A percentile compares a stretch with the other conserved stretches of the same genome.
phyloP scores from a whole-genome alignment of 2,113 vertebrate genomes.

The Pangasianodon gigas region DNA sequence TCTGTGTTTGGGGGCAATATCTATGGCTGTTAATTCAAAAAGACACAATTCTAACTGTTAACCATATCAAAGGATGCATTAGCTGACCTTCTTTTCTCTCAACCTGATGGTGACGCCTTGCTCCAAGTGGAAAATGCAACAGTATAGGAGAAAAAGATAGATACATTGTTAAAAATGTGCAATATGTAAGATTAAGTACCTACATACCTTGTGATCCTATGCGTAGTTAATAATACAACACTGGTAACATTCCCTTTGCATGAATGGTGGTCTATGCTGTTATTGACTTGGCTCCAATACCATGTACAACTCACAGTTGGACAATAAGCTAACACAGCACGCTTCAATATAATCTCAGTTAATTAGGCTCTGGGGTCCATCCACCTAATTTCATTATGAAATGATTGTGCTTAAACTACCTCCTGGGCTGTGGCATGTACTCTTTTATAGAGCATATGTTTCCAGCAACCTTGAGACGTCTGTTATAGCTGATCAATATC shows the following conservation, averaged over 20 bases:
- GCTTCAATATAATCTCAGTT: conserved; percentile 62
- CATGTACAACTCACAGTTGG: conserved; percentile 49
- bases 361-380: conserved; percentile 67
- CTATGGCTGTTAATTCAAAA: neutral
- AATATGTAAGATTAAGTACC: neutral
- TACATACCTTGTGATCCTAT: neutral
- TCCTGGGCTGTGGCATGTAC: conserved; percentile 50
- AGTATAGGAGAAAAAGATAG: neutral
- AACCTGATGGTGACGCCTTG: neutral
- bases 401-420: conserved; percentile 52
- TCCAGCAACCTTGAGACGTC: conserved; percentile 68
- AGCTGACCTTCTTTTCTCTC: neutral
- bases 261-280: conserved; percentile 19
- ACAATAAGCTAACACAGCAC: conserved; percentile 47
- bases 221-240: neutral
- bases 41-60: neutral
- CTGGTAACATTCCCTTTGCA: conserved; percentile 14
- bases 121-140: neutral
- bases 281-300: conserved; percentile 49
- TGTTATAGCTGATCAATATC: conserved; percentile 66
- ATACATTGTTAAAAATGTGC: neutral
- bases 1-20: neutral
- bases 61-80: neutral
- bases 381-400: conserved; percentile 61
- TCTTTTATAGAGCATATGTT: conserved; percentile 61